phyloP scores from a whole-genome alignment of 2,797 vertebrate species.

The Siniperca undulata region DNA sequence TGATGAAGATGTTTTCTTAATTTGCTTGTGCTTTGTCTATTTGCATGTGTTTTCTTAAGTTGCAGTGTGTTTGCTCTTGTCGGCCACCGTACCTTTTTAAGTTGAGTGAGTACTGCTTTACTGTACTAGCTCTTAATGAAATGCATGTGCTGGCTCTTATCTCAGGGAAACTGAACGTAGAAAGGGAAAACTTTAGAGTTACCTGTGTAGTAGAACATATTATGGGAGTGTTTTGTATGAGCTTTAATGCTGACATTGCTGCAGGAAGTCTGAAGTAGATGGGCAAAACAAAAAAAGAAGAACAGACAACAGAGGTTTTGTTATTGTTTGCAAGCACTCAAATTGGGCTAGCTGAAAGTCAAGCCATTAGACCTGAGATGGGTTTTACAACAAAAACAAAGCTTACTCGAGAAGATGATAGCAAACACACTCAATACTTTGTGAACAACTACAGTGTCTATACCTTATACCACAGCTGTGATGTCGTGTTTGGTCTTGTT shows the following conservation, averaged over 20 bases:
- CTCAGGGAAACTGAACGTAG: not conserved
- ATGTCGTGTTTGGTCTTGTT: not conserved
- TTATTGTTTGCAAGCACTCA: not conserved
- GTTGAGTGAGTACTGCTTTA: not conserved
- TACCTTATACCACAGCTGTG: too few species aligned
- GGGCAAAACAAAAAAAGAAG: not conserved
- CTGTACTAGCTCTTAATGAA: not conserved
- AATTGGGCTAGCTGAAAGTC: not conserved
- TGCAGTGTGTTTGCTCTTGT: too few species aligned
- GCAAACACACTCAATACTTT: not conserved
- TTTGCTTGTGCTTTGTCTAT: too few species aligned
- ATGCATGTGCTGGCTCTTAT: not conserved
- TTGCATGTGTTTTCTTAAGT: too few species aligned
- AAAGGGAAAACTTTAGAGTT: not conserved
- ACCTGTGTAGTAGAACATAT: not conserved
- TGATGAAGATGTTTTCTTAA: too few species aligned
- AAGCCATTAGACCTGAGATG: not conserved
- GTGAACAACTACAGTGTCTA: not conserved
- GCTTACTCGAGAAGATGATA: not conserved
- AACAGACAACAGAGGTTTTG: not conserved
- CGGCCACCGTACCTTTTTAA: not conserved
- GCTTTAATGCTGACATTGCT: conserved; percentile 15
- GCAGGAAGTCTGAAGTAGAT: conserved; percentile 42
- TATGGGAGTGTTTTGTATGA: conserved; percentile 7
- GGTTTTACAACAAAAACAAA: not conserved